phyloP scores from a whole-genome alignment of 2,888 invertebrate species.

The Mythimna lalbum region DNA sequence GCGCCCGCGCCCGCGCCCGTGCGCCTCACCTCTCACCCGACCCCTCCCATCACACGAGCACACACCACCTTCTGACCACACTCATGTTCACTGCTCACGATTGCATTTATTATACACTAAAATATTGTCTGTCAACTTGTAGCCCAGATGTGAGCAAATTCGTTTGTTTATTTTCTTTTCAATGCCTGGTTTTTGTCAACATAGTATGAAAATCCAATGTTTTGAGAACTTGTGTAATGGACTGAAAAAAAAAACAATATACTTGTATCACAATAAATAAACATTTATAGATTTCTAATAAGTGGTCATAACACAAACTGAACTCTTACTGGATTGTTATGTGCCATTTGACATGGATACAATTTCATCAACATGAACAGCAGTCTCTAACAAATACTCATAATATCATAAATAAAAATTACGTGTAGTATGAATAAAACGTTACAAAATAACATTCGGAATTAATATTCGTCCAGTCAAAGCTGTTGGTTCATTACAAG shows the following conservation, averaged over 20 bases:
- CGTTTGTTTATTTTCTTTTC: conserved; percentile 55
- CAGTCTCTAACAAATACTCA: conserved; percentile 40
- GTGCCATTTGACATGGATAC: conserved; percentile 49
- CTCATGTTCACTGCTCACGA: conserved; percentile 73
- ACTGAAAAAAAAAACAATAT: conserved; percentile 53
- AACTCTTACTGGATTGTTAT: conserved; percentile 54
- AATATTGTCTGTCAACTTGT: conserved; percentile 58
- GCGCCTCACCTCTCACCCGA: conserved; percentile 90
- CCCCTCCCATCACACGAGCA: conserved; percentile 88
- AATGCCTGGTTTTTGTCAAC: conserved; percentile 56
- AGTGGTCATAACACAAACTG: conserved; percentile 15
- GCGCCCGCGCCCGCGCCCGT: conserved; percentile 90
- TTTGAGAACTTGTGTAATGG: conserved; percentile 38
- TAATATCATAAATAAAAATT: conserved; percentile 25
- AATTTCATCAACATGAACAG: conserved; percentile 53
- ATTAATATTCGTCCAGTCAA: conserved; percentile 46
- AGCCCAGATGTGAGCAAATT: conserved; percentile 52
- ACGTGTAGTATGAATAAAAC: conserved; percentile 15
- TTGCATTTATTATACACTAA: conserved; percentile 72
- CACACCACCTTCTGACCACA: conserved; percentile 77
- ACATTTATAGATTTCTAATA: conserved; percentile 31
- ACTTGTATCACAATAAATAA: conserved; percentile 25
- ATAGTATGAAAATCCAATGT: conserved; percentile 46
- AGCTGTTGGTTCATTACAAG: conserved; percentile 62
- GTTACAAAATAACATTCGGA: conserved; percentile 37